A percentile compares a stretch with the other conserved stretches of the same genome.
phyloP scores from a whole-genome alignment of 2,797 vertebrate genomes.

The Pseudopleuronectes americanus region DNA sequence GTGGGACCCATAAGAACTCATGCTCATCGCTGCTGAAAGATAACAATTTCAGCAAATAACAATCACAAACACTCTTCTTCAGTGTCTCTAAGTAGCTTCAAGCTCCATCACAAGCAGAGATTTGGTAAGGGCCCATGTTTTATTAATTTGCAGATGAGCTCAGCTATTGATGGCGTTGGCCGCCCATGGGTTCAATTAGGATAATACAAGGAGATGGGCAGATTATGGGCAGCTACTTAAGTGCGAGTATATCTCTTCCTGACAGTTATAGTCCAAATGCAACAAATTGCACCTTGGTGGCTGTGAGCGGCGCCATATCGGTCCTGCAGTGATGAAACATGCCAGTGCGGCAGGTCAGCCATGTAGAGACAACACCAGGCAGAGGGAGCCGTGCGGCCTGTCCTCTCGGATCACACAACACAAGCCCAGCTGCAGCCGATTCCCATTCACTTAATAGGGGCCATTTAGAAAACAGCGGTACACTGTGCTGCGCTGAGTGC shows the following conservation, averaged over 20 bases:
- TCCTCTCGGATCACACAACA: constrained; percentile 59
- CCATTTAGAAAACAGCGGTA: constrained; percentile 76
- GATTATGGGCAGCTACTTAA: constrained; percentile 84
- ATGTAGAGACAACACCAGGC: constrained; percentile 57
- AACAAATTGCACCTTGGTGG: constrained; percentile 84
- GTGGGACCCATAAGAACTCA: constrained; percentile 56
- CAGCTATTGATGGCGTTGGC: constrained; percentile 84
- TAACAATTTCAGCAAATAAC: constrained; percentile 63
- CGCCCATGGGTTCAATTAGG: constrained; percentile 87
- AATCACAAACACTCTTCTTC: constrained; percentile 67
- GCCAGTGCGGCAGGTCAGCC: constrained; percentile 71
- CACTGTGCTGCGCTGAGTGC: constrained; percentile 60
- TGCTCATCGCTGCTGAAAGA: constrained; percentile 53
- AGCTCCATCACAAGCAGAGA: constrained; percentile 74
- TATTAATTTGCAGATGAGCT: constrained; percentile 88
- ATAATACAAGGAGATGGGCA: constrained; percentile 84
- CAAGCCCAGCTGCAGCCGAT: constrained; percentile 54
- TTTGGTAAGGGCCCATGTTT: constrained; percentile 82
- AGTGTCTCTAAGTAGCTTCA: constrained; percentile 74
- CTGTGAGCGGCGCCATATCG: constrained; percentile 73
- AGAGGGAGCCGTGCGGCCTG: constrained; percentile 58
- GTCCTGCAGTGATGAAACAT: constrained; percentile 75
- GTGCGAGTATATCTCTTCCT: constrained; percentile 85
- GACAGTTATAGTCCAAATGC: constrained; percentile 87
- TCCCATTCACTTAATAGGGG: constrained; percentile 69